Percentiles rank a stretch among this genome's conserved stretches.
Conservation (phyloP, 2,797 vertebrate species). For the Sebastes miniatus region DNA sequence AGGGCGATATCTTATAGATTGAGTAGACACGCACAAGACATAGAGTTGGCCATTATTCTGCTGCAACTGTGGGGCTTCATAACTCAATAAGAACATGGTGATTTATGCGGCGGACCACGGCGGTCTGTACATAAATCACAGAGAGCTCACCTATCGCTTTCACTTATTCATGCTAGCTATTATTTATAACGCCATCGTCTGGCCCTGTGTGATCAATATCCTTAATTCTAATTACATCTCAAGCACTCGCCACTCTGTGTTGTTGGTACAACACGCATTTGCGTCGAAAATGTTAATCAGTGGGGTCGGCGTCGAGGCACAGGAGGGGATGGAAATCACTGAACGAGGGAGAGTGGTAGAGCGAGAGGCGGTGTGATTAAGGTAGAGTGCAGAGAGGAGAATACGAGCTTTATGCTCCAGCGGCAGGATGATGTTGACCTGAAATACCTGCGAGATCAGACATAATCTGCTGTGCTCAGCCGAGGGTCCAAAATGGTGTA, state of each 20-base stretch:
- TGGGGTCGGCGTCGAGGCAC: conserved; percentile 35
- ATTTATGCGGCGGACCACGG: conserved; percentile 79
- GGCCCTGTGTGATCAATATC: conserved; percentile 82
- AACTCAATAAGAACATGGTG: conserved; percentile 86
- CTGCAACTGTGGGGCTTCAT: conserved; percentile 78
- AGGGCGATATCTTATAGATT: conserved; percentile 63
- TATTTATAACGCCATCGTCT: conserved; percentile 81
- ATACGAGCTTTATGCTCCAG: conserved; percentile 45
- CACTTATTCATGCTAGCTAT: conserved; percentile 84
- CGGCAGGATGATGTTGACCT: conserved; percentile 60
- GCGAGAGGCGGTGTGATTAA: conserved; percentile 49
- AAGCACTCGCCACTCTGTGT: conserved; percentile 76
- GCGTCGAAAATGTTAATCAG: conserved; percentile 83
- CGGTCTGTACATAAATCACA: conserved; percentile 83
- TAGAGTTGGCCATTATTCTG: conserved; percentile 79
- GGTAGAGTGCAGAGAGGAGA: conserved; percentile 39
- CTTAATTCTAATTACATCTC: conserved; percentile 87
- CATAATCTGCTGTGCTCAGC: conserved; percentile 64
- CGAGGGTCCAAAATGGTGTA: conserved; percentile 48
- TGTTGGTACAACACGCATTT: conserved; percentile 79
- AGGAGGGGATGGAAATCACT: conserved; percentile 49
- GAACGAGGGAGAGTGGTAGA: conserved; percentile 32
- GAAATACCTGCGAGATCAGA: conserved; percentile 63
- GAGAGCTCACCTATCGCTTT: conserved; percentile 83
- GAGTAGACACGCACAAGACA: conserved; percentile 70